Evolutionary conservation across 2,797 vertebrate species (phyloP).

Genomic region (Labeo calbasu): DNA sequence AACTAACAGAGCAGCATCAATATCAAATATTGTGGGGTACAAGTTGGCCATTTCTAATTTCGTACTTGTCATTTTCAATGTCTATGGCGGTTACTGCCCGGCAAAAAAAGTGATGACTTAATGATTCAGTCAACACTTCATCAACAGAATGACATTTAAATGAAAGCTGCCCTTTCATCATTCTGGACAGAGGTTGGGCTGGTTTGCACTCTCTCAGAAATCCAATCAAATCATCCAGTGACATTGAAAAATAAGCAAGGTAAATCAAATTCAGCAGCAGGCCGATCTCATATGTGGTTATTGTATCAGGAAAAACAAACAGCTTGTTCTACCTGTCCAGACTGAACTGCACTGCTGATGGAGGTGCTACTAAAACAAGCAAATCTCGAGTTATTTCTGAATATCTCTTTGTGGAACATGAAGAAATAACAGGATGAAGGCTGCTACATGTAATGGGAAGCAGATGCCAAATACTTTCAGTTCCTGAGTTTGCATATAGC

Average conservation of each 20-base stretch:
- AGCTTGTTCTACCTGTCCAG: conserved; percentile 22
- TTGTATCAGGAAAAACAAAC: conserved; percentile 35
- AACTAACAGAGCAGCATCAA: not conserved
- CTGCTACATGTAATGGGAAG: conserved; percentile 2
- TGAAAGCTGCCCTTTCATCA: not conserved
- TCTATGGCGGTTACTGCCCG: too few species aligned
- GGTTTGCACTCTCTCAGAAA: not conserved
- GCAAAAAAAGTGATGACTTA: not conserved
- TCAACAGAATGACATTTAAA: not conserved
- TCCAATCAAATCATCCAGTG: conserved; percentile 8
- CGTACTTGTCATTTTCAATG: too few species aligned
- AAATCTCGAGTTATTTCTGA: not conserved
- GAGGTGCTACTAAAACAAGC: conserved; percentile 39
- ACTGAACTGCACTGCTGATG: conserved; percentile 22
- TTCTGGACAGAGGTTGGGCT: not conserved
- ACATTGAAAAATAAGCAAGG: conserved; percentile 43
- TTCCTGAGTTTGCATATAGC: conserved; percentile 9
- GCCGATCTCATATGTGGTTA: conserved; percentile 8
- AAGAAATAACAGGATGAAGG: conserved; percentile 15
- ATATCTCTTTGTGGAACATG: conserved; percentile 14
- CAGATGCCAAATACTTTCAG: not conserved
- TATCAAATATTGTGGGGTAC: not conserved
- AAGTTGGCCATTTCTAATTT: not conserved
- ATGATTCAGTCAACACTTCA: not conserved
- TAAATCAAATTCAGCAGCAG: conserved; percentile 32